Evolutionary conservation across 2,797 vertebrate species (phyloP), one percentile per base, ranked within the genome.

Genomic region (Gorsachius magnificus): DNA sequence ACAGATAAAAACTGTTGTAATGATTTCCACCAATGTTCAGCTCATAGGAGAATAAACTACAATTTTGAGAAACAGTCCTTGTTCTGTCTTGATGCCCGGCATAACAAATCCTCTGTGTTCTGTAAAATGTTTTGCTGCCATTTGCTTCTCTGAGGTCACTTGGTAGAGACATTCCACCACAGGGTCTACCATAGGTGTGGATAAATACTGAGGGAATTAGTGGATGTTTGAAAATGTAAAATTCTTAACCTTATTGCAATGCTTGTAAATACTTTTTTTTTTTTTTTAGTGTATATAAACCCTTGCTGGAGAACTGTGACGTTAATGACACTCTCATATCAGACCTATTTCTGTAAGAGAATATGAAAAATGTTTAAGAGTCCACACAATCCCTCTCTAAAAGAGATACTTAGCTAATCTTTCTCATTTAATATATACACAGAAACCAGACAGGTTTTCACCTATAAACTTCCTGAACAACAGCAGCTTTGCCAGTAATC

Each of bases 361-460:
- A 87, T 58, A 61, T 3, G 3, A 81, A 77, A 84, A 81, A 66
- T 78, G 6, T 83, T 89, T 63, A 69, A 83, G 46, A 11, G n/a
- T 58, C 93, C 63, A 57, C 56, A 35, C 26, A 75, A 29, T 79
- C 43, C 9, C 12, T 38, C 29, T 54, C 45, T 57, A 36, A 88
- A 79, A 70, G 36, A 65, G 71, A 48, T 54, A 74, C 41, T 60
- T 70, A 74, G 35, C 41, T 93, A 77, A 66, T 85, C 29, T 92
- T 74, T 75, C 19, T 75, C 19, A 24, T 58, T 75, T 65, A 43
- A 29, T 66, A 74, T 0, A 0, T 70, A 36, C 71, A 82, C n/a
- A 95, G 56, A 88, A 87, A 56, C 24, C 53, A 92, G 71, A 68
- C 70, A 85, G 56, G 36, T 90, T 93, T 93, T 93, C 53, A 88